Base-by-base conservation (phyloP, 2,888 invertebrate genomes). In the Melanophora roralis region DNA sequence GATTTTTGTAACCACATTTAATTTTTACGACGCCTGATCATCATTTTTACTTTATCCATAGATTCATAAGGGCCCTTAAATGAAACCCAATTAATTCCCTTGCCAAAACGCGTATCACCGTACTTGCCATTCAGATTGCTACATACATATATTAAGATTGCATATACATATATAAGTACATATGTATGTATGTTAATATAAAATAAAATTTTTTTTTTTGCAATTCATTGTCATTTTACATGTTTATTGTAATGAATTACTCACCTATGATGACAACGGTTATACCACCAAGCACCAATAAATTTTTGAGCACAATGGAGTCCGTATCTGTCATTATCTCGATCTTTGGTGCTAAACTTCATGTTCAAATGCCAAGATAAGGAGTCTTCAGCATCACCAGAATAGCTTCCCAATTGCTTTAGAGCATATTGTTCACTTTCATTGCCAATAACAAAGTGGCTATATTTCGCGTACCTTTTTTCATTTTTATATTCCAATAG, bases 321-420 rank as follows among this genome's bases (percentile, higher is more conserved):
- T 43, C 16, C 0, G 34, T 16, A 19, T 57, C 14, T 14, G 8
- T 71, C 71, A 23, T 72, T 14, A 32, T 67, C 64, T 14, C 53
- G 71, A 55, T 72, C 77, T 38, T 53, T 60, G 0, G 67, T 67
- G 1, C 60, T 51, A 57, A 78, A 78, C 23, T 78, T 59, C 27
- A 51, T 59, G 7, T 53, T 59, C 0, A 72, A 5, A 12, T 65
- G 59, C 2, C 0, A 1, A 9, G 5, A 3, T 27, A 77, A 9
- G 0, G 65, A 71, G 65, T 77, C 51, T 6, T 71, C 77, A 2
- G 77, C 77, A 9, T 49, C 65, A 9, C 77, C 77, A 4, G 71
- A 43, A 40, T 60, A 77, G 36, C 32, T 45, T 1, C 77, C 77
- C 36, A 77, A 11, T 11, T 21, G 59, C 11, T 71, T 77, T 3